A percentile compares a stretch with the other conserved stretches of the same genome.
Conservation (phyloP, 2,888 invertebrate species). For the Nomada hirtipes region DNA sequence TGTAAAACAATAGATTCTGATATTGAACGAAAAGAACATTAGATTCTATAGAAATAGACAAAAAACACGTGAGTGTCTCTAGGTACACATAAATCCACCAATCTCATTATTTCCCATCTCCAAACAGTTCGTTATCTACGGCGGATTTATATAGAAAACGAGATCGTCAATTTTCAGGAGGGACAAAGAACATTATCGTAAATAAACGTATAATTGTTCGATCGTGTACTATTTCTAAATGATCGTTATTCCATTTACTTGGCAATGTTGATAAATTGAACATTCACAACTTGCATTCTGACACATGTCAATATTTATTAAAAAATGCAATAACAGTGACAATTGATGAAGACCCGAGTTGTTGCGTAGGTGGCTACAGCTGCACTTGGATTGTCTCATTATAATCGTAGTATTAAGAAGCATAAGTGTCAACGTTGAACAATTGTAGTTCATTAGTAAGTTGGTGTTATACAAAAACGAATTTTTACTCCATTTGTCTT, state of each 20-base stretch:
- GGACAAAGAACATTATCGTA: constrained; percentile 22
- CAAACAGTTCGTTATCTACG: constrained; percentile 26
- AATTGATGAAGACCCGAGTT: constrained; percentile 64
- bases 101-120: background rate
- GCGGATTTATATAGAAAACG: constrained; percentile 22
- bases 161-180: constrained; percentile 34
- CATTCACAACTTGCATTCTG: background rate
- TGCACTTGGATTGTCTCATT: constrained; percentile 58
- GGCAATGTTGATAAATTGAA: constrained; percentile 6
- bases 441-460: constrained; percentile 38
- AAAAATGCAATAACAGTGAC: constrained; percentile 51
- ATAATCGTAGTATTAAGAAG: constrained; percentile 23
- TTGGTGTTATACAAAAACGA: constrained; percentile 2
- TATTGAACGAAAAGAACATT: too few relatives aligned
- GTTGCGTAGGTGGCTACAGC: constrained; percentile 59
- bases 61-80: background rate
- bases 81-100: background rate
- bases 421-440: constrained; percentile 18
- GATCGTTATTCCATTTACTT: background rate
- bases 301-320: constrained; percentile 40
- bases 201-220: constrained; percentile 10
- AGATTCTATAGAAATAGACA: too few relatives aligned
- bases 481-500: background rate
- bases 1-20: too few relatives aligned
- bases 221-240: constrained; percentile 6